phyloP scores from a whole-genome alignment of 1,140 invertebrate species.

The Hylaeus volcanicus region DNA sequence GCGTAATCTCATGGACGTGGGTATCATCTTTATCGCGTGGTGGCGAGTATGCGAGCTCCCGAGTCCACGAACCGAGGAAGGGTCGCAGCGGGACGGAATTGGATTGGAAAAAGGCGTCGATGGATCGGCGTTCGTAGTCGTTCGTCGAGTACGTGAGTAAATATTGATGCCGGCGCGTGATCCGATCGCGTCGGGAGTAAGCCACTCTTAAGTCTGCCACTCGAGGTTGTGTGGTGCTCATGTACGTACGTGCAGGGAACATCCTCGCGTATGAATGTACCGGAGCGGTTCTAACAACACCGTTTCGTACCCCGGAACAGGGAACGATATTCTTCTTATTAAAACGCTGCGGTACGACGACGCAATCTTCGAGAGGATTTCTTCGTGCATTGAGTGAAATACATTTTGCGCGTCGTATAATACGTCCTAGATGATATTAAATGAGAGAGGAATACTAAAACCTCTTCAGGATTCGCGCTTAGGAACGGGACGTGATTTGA shows the following conservation, averaged over 20 bases:
- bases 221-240: not conserved
- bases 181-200: slow-evolving; percentile 38
- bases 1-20: too few relatives aligned
- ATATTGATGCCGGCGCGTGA: slow-evolving; percentile 50
- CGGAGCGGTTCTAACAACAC: not conserved
- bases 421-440: too few relatives aligned
- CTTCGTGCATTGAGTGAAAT: too few relatives aligned
- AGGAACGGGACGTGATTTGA: too few relatives aligned
- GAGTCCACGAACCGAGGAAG: not conserved
- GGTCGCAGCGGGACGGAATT: slow-evolving; percentile 11
- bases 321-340: too few relatives aligned
- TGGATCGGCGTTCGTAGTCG: slow-evolving; percentile 37
- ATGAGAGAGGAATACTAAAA: too few relatives aligned
- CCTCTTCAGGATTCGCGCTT: too few relatives aligned
- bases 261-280: not conserved
- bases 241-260: not conserved
- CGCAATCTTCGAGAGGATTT: not conserved
- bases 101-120: slow-evolving; percentile 40
- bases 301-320: not conserved
- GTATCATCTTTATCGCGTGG: slow-evolving; percentile 14
- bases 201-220: not conserved
- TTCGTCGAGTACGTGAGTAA: slow-evolving; percentile 51
- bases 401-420: too few relatives aligned
- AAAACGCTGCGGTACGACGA: too few relatives aligned
- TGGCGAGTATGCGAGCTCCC: not conserved